Evolutionary conservation across 2,888 invertebrate species (phyloP).

Genomic region (Ennomos erosarius): DNA sequence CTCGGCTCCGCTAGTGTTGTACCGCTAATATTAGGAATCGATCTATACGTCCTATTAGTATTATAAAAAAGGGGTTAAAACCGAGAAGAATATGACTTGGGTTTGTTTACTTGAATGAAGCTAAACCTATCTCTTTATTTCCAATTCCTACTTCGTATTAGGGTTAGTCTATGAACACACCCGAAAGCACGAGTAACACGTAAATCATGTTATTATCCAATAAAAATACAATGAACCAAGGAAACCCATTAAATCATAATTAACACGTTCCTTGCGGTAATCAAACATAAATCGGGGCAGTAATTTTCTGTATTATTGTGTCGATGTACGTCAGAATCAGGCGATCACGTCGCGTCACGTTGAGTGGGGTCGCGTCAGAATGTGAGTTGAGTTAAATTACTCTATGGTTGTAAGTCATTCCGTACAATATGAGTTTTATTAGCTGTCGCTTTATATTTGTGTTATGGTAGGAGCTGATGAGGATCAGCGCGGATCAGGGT

Average conservation of each 20-base stretch:
- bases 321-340: constrained; percentile 54
- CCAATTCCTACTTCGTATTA: too few species aligned
- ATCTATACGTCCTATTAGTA: too few species aligned
- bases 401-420: constrained; percentile 9
- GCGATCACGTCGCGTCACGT: constrained; percentile 50
- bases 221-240: neutral
- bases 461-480: constrained; percentile 38
- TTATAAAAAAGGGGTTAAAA: too few species aligned
- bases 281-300: constrained; percentile 51
- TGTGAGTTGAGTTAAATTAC: neutral
- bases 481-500: constrained; percentile 8
- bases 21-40: too few species aligned
- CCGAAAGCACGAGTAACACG: too few species aligned
- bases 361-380: constrained; percentile 67
- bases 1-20: too few species aligned
- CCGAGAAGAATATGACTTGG: too few species aligned
- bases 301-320: constrained; percentile 47
- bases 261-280: constrained; percentile 21
- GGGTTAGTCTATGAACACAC: too few species aligned
- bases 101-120: too few species aligned
- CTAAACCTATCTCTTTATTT: too few species aligned
- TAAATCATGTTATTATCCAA: too few species aligned
- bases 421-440: constrained; percentile 66
- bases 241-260: constrained; percentile 11
- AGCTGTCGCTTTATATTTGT: constrained; percentile 59